Conservation (phyloP, 2,113 vertebrate species). For the Gnathonemus longibarbis region DNA sequence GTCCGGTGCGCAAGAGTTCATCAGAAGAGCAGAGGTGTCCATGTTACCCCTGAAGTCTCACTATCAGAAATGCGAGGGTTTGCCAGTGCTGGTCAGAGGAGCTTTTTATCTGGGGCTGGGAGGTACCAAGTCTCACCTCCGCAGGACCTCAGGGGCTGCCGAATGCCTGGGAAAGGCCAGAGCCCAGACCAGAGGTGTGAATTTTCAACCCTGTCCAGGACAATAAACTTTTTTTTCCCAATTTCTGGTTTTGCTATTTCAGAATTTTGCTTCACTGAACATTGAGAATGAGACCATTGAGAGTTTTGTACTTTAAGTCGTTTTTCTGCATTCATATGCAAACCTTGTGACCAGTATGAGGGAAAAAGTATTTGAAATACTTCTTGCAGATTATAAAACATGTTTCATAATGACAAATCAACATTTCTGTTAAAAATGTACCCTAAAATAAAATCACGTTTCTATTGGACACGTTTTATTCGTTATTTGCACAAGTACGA, state of each 20-base stretch:
- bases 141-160: constrained; percentile 56
- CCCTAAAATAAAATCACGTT: neutral
- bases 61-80: constrained; percentile 31
- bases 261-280: neutral
- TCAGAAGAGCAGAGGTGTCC: constrained; percentile 48
- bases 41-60: constrained; percentile 44
- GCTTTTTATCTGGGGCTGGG: constrained; percentile 59
- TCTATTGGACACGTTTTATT: neutral
- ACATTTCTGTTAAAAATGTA: neutral
- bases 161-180: constrained; percentile 61
- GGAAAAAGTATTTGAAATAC: neutral
- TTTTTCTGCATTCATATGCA: neutral
- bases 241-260: constrained; percentile 21
- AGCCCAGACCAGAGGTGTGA: constrained; percentile 63
- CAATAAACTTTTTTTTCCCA: constrained; percentile 45
- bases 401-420: neutral
- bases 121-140: constrained; percentile 72
- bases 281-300: neutral
- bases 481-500: neutral
- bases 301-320: neutral
- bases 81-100: constrained; percentile 31
- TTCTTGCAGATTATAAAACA: neutral
- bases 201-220: constrained; percentile 64
- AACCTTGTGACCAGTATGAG: neutral
- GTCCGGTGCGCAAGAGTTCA: constrained; percentile 44